These are phyloP conservation scores for Temnothorax ravouxi DNA, from an alignment of 2,888 invertebrate species.

Conservation along the genomic window DNA sequence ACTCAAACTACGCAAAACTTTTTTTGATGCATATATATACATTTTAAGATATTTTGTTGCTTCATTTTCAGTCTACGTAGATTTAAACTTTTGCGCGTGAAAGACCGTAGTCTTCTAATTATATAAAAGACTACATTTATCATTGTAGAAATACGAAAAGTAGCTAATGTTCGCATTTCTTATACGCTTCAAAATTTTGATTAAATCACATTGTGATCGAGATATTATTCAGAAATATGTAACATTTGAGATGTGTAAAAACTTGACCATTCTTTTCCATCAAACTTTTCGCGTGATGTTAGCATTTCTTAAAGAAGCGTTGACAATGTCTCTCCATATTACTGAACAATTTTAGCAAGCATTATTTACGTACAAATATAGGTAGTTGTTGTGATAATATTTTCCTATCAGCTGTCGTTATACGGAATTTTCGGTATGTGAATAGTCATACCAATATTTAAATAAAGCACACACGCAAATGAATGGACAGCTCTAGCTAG, in stretches of 20 bases:
- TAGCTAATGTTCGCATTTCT: conserved; percentile 11
- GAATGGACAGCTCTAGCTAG: conserved; percentile 64
- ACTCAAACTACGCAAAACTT: conserved; percentile 17
- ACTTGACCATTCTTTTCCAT: background rate
- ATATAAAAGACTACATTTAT: conserved; percentile 5
- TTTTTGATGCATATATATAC: conserved; percentile 13
- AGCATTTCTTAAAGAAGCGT: conserved; percentile 9
- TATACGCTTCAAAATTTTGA: conserved; percentile 8
- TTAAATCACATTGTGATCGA: background rate
- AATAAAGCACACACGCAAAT: conserved; percentile 35
- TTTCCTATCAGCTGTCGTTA: conserved; percentile 61
- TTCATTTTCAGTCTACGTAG: background rate
- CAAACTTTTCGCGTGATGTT: background rate
- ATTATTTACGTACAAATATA: conserved; percentile 67
- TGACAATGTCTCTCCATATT: conserved; percentile 38
- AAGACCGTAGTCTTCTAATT: conserved; percentile 4
- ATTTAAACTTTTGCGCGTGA: background rate
- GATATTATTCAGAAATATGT: conserved; percentile 11
- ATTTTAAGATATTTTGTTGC: background rate
- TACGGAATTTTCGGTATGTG: conserved; percentile 14
- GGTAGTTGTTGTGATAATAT: conserved; percentile 66
- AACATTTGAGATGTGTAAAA: background rate
- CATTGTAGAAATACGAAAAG: background rate
- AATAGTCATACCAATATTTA: conserved; percentile 15
- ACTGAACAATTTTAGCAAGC: conserved; percentile 46